Evolutionary conservation across 2,113 vertebrate genomes (phyloP), one percentile per base, ranked within the genome.

Genomic region (Pleuronectes platessa): DNA sequence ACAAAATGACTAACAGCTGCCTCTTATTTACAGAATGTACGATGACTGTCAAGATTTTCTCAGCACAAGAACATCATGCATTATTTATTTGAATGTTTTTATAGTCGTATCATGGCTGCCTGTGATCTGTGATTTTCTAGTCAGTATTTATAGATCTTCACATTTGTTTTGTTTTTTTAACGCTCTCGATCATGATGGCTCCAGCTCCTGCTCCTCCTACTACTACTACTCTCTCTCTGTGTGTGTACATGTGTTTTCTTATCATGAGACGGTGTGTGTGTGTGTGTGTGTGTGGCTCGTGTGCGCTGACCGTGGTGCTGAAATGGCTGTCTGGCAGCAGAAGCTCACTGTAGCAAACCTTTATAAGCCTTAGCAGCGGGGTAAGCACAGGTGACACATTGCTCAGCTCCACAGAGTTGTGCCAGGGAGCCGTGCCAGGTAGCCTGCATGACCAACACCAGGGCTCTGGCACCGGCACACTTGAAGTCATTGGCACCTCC

Each of bases 51-150:
- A 49, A 21, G 56, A 27, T 81, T 73, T 58, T 71, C 81, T 76
- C 72, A 61, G 68, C 71, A 66, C 70, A 74, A 74, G 65, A 80
- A 68, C 70, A 59, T 71, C 72, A 72, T 79, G 67, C 58, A 81
- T 88, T 82, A 83, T 90, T 78, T 49, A 85, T 78, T 20, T n/a
- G 35, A 64, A 78, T 45, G 53, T 74, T 79, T 86, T 78, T 62
- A 80, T 49, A 47, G 42, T 4, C 17, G 66, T 23, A 70, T 76
- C 47, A 27, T 69, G 61, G 24, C 14, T 58, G 49, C n/a, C 21
- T 79, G 71, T 62, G 70, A 79, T 86, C 21, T 76, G 65, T 68
- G 69, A 73, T 83, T 81, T 79, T 66, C 66, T 23, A 63, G 27
- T 27, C 27, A 5, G 27, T 27, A 31, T 31, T 31, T 31, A 6